A percentile compares a stretch with the other conserved stretches of the same genome.
phyloP scores from a whole-genome alignment of 2,113 vertebrate species.

The Lamprotornis superbus region DNA sequence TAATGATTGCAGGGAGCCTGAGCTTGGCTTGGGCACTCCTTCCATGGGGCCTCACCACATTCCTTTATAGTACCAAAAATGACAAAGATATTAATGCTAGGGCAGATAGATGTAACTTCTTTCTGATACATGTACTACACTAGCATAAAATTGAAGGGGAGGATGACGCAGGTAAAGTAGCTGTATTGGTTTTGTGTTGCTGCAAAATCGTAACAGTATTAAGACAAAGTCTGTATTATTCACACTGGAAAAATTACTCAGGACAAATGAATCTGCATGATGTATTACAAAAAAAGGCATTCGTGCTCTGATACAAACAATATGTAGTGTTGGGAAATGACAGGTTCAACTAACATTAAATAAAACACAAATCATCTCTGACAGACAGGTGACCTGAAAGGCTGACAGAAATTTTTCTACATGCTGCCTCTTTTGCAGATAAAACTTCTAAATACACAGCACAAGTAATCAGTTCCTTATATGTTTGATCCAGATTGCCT shows the following conservation, averaged over 20 bases:
- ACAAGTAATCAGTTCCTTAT: background rate
- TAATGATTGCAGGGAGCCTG: background rate
- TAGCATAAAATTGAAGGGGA: background rate
- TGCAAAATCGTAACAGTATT: background rate
- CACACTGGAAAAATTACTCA: background rate
- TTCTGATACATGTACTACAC: background rate
- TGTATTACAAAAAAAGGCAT: background rate
- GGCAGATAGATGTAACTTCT: background rate
- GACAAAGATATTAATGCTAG: background rate
- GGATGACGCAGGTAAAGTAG: background rate
- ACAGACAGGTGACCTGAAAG: background rate
- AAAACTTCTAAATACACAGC: background rate
- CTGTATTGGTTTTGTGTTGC: background rate
- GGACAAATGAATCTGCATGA: background rate
- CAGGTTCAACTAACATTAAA: background rate
- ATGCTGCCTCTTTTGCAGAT: background rate
- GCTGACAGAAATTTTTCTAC: background rate
- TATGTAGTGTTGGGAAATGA: background rate
- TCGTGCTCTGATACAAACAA: background rate
- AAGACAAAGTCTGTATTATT: background rate
- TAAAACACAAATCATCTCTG: background rate
- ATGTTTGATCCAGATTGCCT: background rate
- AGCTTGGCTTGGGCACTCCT: fast-evolving
- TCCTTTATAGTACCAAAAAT: background rate
- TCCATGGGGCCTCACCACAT: background rate